Evolutionary conservation across 2,888 invertebrate genomes (phyloP), one percentile per base, ranked within the genome.

Genomic region (Pachliopta kotzebuea): DNA sequence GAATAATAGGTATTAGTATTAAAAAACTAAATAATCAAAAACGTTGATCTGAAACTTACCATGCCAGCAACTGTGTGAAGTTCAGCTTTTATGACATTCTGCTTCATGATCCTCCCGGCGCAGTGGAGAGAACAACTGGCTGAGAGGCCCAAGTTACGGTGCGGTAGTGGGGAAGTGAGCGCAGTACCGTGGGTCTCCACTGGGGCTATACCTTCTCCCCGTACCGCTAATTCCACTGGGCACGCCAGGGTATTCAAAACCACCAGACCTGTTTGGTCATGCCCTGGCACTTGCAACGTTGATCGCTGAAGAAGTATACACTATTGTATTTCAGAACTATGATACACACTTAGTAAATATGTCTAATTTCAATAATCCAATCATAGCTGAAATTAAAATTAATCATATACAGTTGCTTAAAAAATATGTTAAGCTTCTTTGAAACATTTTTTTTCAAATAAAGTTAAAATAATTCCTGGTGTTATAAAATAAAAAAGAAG

Each of bases 211-310:
- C 86, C 87, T 65, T 84, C 82, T 0, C 84, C 87, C 2, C 69
- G 71, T 56, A 90, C 80, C 0, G 78, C 70, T 60, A 87, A 68
- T 26, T 87, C 88, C 14, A 95, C 77, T 0, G 90, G 79, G 73
- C 95, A 96, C 0, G 90, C 92, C 18, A 95, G 79, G 0, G 94
- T 93, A 77, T 95, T 96, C 71, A 95, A 83, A 29, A 95, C 78
- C 66, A 94, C 93, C 56, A 95, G 71, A 0, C 94, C 93, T 0
- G 94, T 86, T 65, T 88, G 81, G 56, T 84, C 79, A 42, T 80
- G 81, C 4, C 80, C 78, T 3, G 90, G 90, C 17, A 80, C 72
- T 82, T 91, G 90, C 4, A 91, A 74, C 0, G 90, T 90, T 0
- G 90, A 90, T 2, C 89, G 84, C 90, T 90, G 63, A 1, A 62